A percentile compares a stretch with the other conserved stretches of the same genome.
Conservation (phyloP, 2,797 vertebrate species). For the Notolabrus celidotus region DNA sequence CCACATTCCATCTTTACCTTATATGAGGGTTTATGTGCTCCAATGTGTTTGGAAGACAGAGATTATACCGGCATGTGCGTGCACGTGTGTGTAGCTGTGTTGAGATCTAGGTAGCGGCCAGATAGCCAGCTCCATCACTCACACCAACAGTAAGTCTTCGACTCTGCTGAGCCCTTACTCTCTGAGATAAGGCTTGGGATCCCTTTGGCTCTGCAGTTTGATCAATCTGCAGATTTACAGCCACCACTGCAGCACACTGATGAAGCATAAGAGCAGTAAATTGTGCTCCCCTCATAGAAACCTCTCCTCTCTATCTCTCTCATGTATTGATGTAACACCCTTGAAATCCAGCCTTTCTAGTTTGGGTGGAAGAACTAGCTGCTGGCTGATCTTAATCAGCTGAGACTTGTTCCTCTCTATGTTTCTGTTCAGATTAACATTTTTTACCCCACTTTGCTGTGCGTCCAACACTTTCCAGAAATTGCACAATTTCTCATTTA, state of each 20-base stretch:
- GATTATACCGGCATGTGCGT: conserved; percentile 18
- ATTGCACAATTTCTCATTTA: conserved; percentile 65
- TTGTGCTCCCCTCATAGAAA: conserved; percentile 72
- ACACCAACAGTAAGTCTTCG: conserved; percentile 64
- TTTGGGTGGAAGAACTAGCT: conserved; percentile 58
- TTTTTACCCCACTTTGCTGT: conserved; percentile 28
- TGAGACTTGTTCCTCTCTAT: conserved; percentile 42
- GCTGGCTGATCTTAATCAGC: conserved; percentile 68
- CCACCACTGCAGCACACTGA: conserved; percentile 76
- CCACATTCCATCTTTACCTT: conserved; percentile 15
- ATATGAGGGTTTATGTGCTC: conserved; percentile 9
- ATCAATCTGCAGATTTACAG: conserved; percentile 84
- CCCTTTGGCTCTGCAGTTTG: conserved; percentile 75
- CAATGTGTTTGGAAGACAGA: conserved; percentile 17
- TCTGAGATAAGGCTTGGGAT: conserved; percentile 79
- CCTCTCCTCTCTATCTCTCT: conserved; percentile 58
- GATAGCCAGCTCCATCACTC: conserved; percentile 74
- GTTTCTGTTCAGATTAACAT: conserved; percentile 47
- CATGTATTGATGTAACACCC: conserved; percentile 76
- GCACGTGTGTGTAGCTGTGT: conserved; percentile 38
- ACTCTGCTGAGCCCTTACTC: conserved; percentile 78
- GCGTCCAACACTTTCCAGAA: conserved; percentile 52
- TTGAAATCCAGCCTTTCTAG: conserved; percentile 72
- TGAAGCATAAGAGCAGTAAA: conserved; percentile 81
- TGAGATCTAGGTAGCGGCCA: conserved; percentile 49